phyloP scores from a whole-genome alignment of 1,140 invertebrate genomes.

The Ostrea denselamellosa region DNA sequence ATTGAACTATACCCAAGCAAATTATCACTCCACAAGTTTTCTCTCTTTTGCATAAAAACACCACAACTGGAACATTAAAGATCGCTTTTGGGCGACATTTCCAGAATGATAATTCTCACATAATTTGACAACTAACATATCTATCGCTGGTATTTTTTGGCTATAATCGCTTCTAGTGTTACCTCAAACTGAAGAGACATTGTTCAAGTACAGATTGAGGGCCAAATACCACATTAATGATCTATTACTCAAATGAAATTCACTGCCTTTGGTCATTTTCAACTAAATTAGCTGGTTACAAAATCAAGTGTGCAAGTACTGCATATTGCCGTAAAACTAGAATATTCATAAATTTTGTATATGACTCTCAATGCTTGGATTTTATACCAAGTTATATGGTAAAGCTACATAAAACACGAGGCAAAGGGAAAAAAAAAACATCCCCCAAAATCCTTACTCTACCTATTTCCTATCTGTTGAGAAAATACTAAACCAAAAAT shows the following conservation, averaged over 20 bases:
- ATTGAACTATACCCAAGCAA: conserved; percentile 17
- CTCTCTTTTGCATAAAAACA: conserved; percentile 18
- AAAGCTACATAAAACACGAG: no score
- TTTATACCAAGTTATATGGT: no score
- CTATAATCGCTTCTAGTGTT: conserved; percentile 1
- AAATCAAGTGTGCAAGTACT: not conserved
- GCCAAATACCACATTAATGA: not conserved
- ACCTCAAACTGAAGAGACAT: not conserved
- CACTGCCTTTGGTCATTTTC: not conserved
- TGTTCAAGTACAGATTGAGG: not conserved
- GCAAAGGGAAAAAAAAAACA: no score
- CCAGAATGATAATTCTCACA: not conserved
- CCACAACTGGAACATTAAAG: conserved; percentile 5
- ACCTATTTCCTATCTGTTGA: no score
- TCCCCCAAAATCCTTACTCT: no score
- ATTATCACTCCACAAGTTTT: conserved; percentile 28
- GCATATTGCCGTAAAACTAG: not conserved
- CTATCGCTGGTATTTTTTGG: conserved; percentile 14
- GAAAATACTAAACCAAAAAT: no score
- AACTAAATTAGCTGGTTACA: not conserved
- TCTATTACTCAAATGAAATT: not conserved
- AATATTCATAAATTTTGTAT: not conserved
- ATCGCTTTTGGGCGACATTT: conserved; percentile 19
- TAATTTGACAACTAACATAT: conserved; percentile 34
- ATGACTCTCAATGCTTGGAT: no score